Evolutionary conservation across 2,888 invertebrate genomes (phyloP).

Genomic region (Achlya flavicornis): DNA sequence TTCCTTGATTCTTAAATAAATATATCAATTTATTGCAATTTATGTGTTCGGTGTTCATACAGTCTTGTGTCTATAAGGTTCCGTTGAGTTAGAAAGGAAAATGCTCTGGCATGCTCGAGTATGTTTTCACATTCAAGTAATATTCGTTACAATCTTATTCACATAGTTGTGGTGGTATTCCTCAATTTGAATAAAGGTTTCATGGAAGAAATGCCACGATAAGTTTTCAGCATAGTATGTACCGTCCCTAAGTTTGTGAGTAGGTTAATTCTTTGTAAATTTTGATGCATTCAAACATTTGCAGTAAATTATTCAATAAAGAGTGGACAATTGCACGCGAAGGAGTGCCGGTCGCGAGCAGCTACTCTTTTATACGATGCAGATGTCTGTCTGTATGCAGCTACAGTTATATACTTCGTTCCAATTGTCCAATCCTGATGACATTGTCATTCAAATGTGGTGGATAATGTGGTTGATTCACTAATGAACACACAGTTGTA

Average conservation of each 20-base stretch:
- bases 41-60: too few species aligned
- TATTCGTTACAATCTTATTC: too few species aligned
- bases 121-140: too few species aligned
- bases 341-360: not conserved
- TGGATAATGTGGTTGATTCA: not conserved
- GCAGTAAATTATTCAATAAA: not conserved
- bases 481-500: not conserved
- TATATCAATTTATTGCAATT: too few species aligned
- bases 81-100: too few species aligned
- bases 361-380: not conserved
- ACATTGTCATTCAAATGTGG: constrained; percentile 8
- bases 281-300: not conserved
- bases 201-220: too few species aligned
- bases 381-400: not conserved
- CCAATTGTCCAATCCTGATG: constrained; percentile 3
- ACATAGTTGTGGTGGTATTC: too few species aligned
- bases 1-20: too few species aligned
- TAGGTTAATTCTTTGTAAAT: not conserved
- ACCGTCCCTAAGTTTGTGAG: not conserved
- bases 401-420: not conserved
- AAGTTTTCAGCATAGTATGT: too few species aligned
- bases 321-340: not conserved
- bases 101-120: too few species aligned
- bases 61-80: too few species aligned
- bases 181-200: too few species aligned